phyloP scores from a whole-genome alignment of 1,140 invertebrate species.

The Monomorium pharaonis region DNA sequence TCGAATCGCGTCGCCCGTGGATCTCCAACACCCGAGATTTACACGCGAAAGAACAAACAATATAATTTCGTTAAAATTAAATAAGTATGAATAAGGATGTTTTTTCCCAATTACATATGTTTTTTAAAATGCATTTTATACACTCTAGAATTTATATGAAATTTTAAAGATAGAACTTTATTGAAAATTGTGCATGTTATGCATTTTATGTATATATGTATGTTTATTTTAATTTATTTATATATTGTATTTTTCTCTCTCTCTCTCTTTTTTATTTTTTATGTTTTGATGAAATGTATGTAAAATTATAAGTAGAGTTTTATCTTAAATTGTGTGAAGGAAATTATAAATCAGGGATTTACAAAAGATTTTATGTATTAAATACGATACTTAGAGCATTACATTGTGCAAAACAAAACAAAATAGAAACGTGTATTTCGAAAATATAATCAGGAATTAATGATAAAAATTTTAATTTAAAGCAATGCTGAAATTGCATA shows the following conservation, averaged over 20 bases:
- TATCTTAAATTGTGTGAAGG: neutral
- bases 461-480: neutral
- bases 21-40: too few relatives aligned
- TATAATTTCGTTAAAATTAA: neutral
- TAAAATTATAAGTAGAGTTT: neutral
- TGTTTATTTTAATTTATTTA: neutral
- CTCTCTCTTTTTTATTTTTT: neutral
- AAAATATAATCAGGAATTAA: neutral
- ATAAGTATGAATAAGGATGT: neutral
- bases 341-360: neutral
- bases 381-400: neutral
- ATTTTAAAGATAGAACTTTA: neutral
- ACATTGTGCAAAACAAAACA: neutral
- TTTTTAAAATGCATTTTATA: neutral
- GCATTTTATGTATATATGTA: neutral
- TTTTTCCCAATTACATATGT: neutral
- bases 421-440: neutral
- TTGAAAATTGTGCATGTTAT: neutral
- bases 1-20: too few relatives aligned
- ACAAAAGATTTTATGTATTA: neutral
- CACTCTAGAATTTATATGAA: neutral
- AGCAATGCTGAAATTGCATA: neutral
- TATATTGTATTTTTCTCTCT: neutral
- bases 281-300: neutral
- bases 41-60: too few relatives aligned